phyloP scores from a whole-genome alignment of 2,797 vertebrate species.

The Fringilla coelebs region DNA sequence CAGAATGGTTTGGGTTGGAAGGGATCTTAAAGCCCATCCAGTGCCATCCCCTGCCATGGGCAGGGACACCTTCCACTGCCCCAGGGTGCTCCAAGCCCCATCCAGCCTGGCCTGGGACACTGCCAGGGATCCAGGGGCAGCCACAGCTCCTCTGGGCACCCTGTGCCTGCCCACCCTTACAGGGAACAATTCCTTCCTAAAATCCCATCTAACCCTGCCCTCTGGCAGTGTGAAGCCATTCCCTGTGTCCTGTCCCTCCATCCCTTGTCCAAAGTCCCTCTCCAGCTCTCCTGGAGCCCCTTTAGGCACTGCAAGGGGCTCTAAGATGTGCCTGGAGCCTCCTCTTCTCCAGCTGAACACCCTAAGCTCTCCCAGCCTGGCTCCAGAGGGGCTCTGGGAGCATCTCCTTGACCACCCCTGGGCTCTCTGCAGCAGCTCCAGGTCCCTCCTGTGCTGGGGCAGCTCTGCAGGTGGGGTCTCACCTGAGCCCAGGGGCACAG shows the following conservation, averaged over 20 bases:
- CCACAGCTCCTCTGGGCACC: background rate
- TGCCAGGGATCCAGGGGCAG: background rate
- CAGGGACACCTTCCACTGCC: fast-evolving
- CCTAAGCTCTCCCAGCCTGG: background rate
- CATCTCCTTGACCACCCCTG: too few species aligned
- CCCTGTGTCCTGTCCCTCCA: background rate
- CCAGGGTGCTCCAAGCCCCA: fast-evolving
- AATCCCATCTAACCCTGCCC: fast-evolving
- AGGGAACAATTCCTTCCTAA: background rate
- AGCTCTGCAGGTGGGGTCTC: too few species aligned
- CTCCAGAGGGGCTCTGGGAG: background rate
- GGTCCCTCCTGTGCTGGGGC: background rate
- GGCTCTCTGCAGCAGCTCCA: background rate
- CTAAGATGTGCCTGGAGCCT: fast-evolving
- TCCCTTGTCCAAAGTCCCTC: background rate
- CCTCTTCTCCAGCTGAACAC: background rate
- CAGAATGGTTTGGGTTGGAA: too few species aligned
- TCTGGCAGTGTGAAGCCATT: background rate
- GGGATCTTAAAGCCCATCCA: background rate
- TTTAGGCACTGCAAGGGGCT: background rate
- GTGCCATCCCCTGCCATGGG: background rate
- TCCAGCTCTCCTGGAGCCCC: background rate
- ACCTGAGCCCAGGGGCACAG: background rate
- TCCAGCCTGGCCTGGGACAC: fast-evolving
- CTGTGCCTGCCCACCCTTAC: fast-evolving